Evolutionary conservation across 64 coral and sea anemone species (phyloP), one percentile per base, ranked within the genome.

Genomic region (Astreopora myriophthalma): DNA sequence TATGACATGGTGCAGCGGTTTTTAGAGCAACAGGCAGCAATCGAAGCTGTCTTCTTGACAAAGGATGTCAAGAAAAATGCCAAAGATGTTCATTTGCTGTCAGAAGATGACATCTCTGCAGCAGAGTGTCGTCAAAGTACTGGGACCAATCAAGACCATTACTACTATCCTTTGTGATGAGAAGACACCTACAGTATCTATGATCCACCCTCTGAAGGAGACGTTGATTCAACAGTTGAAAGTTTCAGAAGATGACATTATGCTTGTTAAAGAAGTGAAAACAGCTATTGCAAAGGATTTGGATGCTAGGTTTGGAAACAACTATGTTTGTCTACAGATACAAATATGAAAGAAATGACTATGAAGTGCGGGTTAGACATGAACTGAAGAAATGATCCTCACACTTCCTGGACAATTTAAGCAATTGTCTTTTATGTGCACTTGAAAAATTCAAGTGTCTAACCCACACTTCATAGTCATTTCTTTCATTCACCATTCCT

Each of bases 301-400:
- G 38, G 73, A 48, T 12, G 38, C 38, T 76, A 76, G 20, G 73
- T 76, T 75, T 75, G 35, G 72, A 75, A 75, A 42, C 72, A 75
- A 75, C 72, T 64, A 55, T 35, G 72, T 75, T 75, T 75, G 72
- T 75, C 35, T 75, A 75, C 34, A 46, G 35, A 46, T 42, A 5
- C 1, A 24, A 46, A 71, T n/a, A n/a, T n/a, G n/a, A n/a, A n/a
- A n/a, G n/a, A n/a, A n/a, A n/a, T n/a, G n/a, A n/a, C n/a, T n/a
- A n/a, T n/a, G n/a, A n/a, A n/a, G n/a, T n/a, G n/a, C n/a, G n/a
- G n/a, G n/a, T n/a, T n/a, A n/a, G n/a, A n/a, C n/a, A n/a, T n/a
- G n/a, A n/a, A n/a, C n/a, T n/a, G n/a, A n/a, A n/a, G n/a, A n/a
- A n/a, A n/a, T n/a, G n/a, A n/a, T n/a, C n/a, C n/a, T n/a, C n/a